phyloP scores from a whole-genome alignment of 2,113 vertebrate species.

The Trichomycterus rosablanca region DNA sequence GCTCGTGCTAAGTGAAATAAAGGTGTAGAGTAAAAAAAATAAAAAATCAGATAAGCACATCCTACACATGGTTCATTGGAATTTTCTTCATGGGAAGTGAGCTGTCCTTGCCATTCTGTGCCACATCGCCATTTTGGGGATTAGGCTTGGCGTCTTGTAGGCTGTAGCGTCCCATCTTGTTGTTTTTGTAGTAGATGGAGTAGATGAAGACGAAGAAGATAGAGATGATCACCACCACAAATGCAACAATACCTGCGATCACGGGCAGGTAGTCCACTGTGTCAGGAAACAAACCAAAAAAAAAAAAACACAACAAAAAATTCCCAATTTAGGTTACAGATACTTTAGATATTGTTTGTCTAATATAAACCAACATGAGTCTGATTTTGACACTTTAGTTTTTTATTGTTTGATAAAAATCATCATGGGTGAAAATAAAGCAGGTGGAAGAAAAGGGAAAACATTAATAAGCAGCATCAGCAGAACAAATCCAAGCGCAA shows the following conservation, averaged over 20 bases:
- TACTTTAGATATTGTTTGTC: not conserved
- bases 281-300: constrained; percentile 31
- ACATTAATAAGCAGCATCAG: too few species aligned
- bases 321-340: not conserved
- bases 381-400: too few species aligned
- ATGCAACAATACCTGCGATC: constrained; percentile 65
- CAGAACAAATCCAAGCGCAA: too few species aligned
- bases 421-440: too few species aligned
- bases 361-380: not conserved
- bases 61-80: constrained; percentile 40
- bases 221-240: constrained; percentile 59
- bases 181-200: constrained; percentile 74
- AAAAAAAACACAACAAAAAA: constrained; percentile 5
- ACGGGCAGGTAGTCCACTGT: constrained; percentile 70
- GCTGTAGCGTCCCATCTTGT: constrained; percentile 65
- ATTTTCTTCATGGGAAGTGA: constrained; percentile 65
- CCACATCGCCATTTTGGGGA: constrained; percentile 56
- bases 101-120: constrained; percentile 60
- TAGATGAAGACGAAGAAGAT: constrained; percentile 63
- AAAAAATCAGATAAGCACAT: constrained; percentile 15
- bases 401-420: too few species aligned
- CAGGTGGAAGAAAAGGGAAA: too few species aligned
- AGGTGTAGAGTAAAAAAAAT: not conserved
- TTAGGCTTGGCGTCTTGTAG: constrained; percentile 58
- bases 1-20: not conserved